Evolutionary conservation across 2,888 invertebrate species (phyloP).

Genomic region (Orthosia incerta): DNA sequence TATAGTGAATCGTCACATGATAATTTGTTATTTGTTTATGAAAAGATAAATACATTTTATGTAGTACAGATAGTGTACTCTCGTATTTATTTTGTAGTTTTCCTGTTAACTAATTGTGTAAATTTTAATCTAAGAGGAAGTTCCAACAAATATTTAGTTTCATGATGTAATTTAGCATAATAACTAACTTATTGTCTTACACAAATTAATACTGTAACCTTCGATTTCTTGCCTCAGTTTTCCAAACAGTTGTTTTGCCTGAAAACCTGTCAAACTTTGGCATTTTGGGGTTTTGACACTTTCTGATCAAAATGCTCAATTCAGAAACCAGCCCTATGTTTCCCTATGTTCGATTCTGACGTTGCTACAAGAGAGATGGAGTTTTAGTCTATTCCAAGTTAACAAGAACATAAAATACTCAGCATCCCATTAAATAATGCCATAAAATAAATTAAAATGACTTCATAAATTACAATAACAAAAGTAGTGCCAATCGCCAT

Average conservation of each 20-base stretch:
- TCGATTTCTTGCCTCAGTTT: too few relatives aligned
- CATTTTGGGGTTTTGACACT: too few relatives aligned
- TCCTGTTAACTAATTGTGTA: constrained; percentile 16
- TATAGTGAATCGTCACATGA: neutral
- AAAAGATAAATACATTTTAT: constrained; percentile 2
- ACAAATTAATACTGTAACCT: too few relatives aligned
- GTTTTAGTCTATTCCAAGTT: neutral
- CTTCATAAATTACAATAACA: constrained; percentile 43
- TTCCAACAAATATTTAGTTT: neutral
- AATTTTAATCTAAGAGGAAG: constrained; percentile 18
- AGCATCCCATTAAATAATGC: constrained; percentile 7
- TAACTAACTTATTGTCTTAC: too few relatives aligned
- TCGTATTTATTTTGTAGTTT: constrained; percentile 20
- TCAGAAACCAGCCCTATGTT: too few relatives aligned
- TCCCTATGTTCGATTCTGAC: neutral
- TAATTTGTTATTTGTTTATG: constrained; percentile 8
- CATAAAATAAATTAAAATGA: constrained; percentile 6
- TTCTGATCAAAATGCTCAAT: too few relatives aligned
- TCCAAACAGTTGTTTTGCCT: too few relatives aligned
- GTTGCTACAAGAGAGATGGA: too few relatives aligned
- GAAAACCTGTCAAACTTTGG: too few relatives aligned
- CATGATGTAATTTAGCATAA: neutral
- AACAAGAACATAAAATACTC: neutral
- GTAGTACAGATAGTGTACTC: neutral
- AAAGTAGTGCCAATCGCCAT: constrained; percentile 34